These are phyloP conservation scores for Crocallis elinguaria DNA, from an alignment of 2,888 invertebrate species.

Conservation along the genomic window DNA sequence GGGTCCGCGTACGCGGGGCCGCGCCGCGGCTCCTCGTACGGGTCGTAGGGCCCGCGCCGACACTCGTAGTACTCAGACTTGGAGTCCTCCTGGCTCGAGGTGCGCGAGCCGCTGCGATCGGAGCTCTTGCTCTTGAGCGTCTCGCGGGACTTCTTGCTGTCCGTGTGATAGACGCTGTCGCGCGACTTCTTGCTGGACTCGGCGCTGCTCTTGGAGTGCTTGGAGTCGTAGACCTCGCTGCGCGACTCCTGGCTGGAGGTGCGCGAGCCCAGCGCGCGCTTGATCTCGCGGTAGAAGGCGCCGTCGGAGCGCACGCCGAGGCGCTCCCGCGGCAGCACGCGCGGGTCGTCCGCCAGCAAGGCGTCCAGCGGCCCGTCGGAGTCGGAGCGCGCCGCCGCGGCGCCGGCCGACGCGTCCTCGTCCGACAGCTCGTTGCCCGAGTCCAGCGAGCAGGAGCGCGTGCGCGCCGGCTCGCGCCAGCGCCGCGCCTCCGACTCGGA, in stretches of 20 bases:
- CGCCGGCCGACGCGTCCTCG: constrained; percentile 82
- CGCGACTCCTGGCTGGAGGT: constrained; percentile 89
- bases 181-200: constrained; percentile 87
- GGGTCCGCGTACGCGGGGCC: constrained; percentile 74
- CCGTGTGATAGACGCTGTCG: constrained; percentile 87
- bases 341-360: constrained; percentile 91
- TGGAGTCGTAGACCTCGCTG: constrained; percentile 88
- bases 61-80: constrained; percentile 89
- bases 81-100: constrained; percentile 90
- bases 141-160: constrained; percentile 87
- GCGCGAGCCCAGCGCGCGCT: constrained; percentile 86
- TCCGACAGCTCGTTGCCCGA: constrained; percentile 92
- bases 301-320: constrained; percentile 90
- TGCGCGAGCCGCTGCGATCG: constrained; percentile 85
- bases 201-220: constrained; percentile 86
- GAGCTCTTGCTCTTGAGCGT: constrained; percentile 87
- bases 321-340: constrained; percentile 89
- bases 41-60: constrained; percentile 80
- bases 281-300: constrained; percentile 89
- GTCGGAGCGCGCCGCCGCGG: constrained; percentile 86
- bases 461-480: constrained; percentile 71
- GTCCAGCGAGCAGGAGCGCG: constrained; percentile 90
- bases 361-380: constrained; percentile 90
- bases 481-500: constrained; percentile 81
- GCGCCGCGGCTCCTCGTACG: constrained; percentile 66